Conservation (phyloP, 2,888 invertebrate species). For the Gnatocerus cornutus region DNA sequence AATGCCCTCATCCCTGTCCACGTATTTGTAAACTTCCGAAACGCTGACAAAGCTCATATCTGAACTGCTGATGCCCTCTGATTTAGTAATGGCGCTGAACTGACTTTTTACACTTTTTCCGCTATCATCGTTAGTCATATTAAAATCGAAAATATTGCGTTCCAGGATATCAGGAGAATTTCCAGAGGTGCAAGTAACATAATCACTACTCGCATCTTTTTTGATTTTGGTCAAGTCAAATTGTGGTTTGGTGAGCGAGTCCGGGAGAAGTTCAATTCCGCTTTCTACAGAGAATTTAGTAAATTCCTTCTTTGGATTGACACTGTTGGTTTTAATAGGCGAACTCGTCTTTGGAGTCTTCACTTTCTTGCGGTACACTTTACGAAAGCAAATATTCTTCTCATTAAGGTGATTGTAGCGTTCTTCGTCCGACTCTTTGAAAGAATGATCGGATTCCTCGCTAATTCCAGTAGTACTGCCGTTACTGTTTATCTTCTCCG, state of each 20-base stretch:
- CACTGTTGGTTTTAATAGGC: constrained; percentile 5
- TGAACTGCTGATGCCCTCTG: constrained; percentile 49
- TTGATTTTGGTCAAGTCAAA: background rate
- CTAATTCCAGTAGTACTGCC: constrained; percentile 45
- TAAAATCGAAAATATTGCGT: constrained; percentile 61
- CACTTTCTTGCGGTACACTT: constrained; percentile 57
- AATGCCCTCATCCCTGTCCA: constrained; percentile 81
- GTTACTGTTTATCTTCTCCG: background rate
- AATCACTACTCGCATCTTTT: constrained; percentile 63
- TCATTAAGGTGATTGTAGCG: constrained; percentile 26
- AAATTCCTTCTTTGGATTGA: constrained; percentile 15
- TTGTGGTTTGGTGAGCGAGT: constrained; percentile 46
- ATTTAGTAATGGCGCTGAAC: constrained; percentile 34
- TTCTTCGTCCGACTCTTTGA: constrained; percentile 60
- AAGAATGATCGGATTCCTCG: constrained; percentile 53
- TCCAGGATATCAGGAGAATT: constrained; percentile 58
- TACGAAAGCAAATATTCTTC: constrained; percentile 59
- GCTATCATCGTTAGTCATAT: constrained; percentile 32
- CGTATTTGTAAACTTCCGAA: constrained; percentile 84
- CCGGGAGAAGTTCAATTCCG: constrained; percentile 61
- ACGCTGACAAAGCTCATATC: constrained; percentile 73
- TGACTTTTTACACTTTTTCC: constrained; percentile 34
- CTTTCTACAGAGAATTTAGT: constrained; percentile 62
- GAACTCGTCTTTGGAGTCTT: constrained; percentile 45
- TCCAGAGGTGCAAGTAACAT: constrained; percentile 63